These are phyloP conservation scores for Habropoda laboriosa DNA, from an alignment of 1,140 invertebrate genomes.

Conservation along the genomic window DNA sequence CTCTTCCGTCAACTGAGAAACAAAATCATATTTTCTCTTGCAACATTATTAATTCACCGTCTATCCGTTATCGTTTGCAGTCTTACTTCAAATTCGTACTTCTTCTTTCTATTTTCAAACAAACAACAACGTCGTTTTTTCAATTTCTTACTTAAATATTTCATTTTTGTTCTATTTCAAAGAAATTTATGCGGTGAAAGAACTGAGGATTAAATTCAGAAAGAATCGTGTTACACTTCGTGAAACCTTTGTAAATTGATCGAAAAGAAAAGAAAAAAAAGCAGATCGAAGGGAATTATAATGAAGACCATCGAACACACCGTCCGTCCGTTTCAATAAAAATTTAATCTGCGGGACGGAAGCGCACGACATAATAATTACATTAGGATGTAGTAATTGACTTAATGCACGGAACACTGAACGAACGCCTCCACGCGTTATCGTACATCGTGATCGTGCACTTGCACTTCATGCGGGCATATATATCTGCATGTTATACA, in stretches of 20 bases:
- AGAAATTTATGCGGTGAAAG: not conserved
- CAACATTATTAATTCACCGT: not conserved
- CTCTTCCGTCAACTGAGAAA: conserved; percentile 85
- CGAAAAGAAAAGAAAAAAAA: no score
- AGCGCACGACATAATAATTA: conserved; percentile 69
- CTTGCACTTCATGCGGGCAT: conserved; percentile 34
- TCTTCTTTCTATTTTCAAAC: not conserved
- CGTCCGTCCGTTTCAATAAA: conserved; percentile 56
- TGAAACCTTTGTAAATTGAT: not conserved
- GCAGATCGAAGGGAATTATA: not conserved
- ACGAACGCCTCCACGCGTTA: conserved; percentile 58
- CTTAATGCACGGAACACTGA: conserved; percentile 65
- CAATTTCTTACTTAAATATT: no score
- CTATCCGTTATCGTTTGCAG: no score
- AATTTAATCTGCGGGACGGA: conserved; percentile 62
- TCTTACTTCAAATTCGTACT: not conserved
- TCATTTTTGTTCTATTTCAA: not conserved
- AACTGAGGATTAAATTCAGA: not conserved
- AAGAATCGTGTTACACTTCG: not conserved
- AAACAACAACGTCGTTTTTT: no score
- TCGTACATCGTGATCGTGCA: conserved; percentile 47
- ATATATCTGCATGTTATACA: conserved; percentile 8
- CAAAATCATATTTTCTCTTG: conserved; percentile 12
- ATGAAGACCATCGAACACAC: conserved; percentile 38
- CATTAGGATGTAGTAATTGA: conserved; percentile 70